These are phyloP conservation scores for Masnerella sp. DNA, from an alignment of 2,888 invertebrate genomes.

Conservation along the genomic window DNA sequence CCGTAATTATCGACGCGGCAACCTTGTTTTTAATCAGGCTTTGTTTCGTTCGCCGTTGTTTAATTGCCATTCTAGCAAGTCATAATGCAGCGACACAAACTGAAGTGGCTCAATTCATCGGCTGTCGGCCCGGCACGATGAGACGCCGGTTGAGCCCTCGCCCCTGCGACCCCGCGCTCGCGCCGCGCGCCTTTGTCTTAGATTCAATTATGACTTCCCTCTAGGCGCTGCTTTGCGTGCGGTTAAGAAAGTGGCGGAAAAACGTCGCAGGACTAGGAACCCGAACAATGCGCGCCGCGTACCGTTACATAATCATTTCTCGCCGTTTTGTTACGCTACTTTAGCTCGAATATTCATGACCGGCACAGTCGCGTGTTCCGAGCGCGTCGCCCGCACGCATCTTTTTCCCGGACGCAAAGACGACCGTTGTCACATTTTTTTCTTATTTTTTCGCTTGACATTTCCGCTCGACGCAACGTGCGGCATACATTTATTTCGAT, in stretches of 20 bases:
- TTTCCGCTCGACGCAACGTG: constrained; percentile 5
- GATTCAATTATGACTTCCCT: constrained; percentile 51
- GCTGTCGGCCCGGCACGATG: constrained; percentile 8
- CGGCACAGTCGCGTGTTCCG: constrained; percentile 25
- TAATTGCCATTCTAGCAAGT: constrained; percentile 37
- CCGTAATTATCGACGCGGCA: constrained; percentile 2
- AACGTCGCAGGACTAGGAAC: constrained; percentile 36
- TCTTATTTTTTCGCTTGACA: too few relatives aligned
- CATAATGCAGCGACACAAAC: constrained; percentile 25
- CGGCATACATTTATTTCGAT: too few relatives aligned
- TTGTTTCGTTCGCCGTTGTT: constrained; percentile 18
- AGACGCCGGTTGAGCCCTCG: too few relatives aligned
- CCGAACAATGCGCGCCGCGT: constrained; percentile 50
- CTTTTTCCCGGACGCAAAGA: constrained; percentile 22
- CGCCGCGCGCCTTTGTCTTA: constrained; percentile 43
- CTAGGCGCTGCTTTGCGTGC: constrained; percentile 1
- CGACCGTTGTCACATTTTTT: too few relatives aligned
- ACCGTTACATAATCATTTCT: constrained; percentile 54
- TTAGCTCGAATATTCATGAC: constrained; percentile 47
- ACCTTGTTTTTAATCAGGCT: constrained; percentile 28
- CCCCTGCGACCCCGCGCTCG: constrained; percentile 21
- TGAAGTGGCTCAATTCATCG: constrained; percentile 43
- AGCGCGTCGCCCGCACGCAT: constrained; percentile 29
- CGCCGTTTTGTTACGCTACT: constrained; percentile 49
- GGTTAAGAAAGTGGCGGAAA: constrained; percentile 41